These are phyloP conservation scores for Andrena bucephala DNA, from an alignment of 2,888 invertebrate genomes.

Conservation along the genomic window DNA sequence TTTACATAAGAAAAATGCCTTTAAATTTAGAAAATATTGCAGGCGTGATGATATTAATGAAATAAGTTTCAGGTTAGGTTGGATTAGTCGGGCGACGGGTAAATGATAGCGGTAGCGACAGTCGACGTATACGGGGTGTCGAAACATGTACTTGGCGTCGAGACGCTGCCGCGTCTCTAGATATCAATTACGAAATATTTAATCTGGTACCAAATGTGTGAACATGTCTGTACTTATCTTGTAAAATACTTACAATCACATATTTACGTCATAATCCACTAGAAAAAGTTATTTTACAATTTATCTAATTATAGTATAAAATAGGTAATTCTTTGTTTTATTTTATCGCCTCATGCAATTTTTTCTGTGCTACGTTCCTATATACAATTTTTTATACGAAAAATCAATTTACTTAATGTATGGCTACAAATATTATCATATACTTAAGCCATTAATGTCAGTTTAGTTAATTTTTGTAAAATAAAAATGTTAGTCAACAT, in stretches of 20 bases:
- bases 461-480: background rate
- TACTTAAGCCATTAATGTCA: background rate
- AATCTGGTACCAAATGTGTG: background rate
- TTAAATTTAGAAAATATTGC: too few relatives aligned
- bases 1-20: too few relatives aligned
- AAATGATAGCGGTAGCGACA: too few relatives aligned
- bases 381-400: background rate
- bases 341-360: background rate
- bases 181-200: background rate
- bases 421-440: background rate
- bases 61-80: too few relatives aligned
- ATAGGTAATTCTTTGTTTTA: background rate
- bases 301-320: background rate
- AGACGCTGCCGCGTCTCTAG: too few relatives aligned
- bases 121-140: too few relatives aligned
- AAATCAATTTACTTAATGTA: background rate
- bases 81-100: too few relatives aligned
- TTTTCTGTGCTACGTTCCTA: background rate
- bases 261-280: background rate
- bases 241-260: background rate
- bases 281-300: background rate
- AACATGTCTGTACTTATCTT: background rate
- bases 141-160: too few relatives aligned
- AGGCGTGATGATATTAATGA: too few relatives aligned
- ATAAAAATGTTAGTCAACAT: conserved; percentile 75